phyloP scores from a whole-genome alignment of 2,797 vertebrate species.

The Allobates femoralis region DNA sequence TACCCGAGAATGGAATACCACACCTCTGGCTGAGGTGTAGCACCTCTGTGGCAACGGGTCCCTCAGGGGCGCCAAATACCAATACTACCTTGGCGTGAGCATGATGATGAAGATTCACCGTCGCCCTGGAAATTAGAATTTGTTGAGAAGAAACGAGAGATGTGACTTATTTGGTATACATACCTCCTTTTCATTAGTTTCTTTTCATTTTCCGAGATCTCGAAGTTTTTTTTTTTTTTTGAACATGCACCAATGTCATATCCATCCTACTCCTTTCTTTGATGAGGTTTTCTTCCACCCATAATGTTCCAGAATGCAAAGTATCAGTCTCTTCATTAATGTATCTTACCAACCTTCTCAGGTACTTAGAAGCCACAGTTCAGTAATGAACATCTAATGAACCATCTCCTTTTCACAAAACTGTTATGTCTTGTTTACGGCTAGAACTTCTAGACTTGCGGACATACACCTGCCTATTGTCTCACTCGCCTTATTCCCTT shows the following conservation, averaged over 20 bases:
- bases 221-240: background rate
- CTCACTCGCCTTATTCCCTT: background rate
- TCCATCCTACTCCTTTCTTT: background rate
- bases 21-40: too few species aligned
- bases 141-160: background rate
- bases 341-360: background rate
- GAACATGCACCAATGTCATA: background rate
- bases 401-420: background rate
- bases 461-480: background rate
- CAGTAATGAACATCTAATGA: slow-evolving; percentile 25
- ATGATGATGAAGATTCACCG: too few species aligned
- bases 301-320: background rate
- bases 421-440: slow-evolving; percentile 4
- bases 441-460: background rate
- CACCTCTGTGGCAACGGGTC: too few species aligned
- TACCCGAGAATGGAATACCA: too few species aligned
- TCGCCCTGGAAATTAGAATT: too few species aligned
- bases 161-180: too few species aligned
- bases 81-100: too few species aligned
- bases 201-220: too few species aligned
- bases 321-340: background rate
- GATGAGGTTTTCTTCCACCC: background rate
- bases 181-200: too few species aligned
- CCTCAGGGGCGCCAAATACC: too few species aligned
- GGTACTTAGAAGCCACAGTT: background rate